Evolutionary conservation across 2,888 invertebrate species (phyloP).

Genomic region (Hecatera dysodea): DNA sequence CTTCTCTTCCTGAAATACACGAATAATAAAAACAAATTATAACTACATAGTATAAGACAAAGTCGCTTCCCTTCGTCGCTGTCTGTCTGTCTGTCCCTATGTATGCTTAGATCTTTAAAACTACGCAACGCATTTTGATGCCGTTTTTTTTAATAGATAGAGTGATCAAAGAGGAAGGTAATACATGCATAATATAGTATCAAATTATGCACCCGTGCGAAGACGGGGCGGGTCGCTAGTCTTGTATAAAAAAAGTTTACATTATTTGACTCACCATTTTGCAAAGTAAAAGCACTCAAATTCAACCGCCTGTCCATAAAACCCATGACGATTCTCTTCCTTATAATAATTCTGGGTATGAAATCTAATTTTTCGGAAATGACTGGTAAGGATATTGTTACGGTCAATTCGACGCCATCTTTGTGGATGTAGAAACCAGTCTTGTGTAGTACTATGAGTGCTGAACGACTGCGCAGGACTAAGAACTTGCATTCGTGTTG

Average conservation of each 20-base stretch:
- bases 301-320: constrained; percentile 71
- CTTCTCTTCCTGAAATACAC: too few relatives aligned
- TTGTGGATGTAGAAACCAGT: constrained; percentile 74
- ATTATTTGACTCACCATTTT: constrained; percentile 72
- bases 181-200: too few relatives aligned
- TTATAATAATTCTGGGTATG: constrained; percentile 77
- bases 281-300: constrained; percentile 77
- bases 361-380: constrained; percentile 75
- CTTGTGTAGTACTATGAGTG: constrained; percentile 77
- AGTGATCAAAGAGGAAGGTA: too few relatives aligned
- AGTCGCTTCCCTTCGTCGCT: too few relatives aligned
- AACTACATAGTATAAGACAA: too few relatives aligned
- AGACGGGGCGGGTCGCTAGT: too few relatives aligned
- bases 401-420: constrained; percentile 70
- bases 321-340: constrained; percentile 66
- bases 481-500: constrained; percentile 80
- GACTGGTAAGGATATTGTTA: constrained; percentile 69
- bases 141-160: too few relatives aligned
- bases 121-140: too few relatives aligned
- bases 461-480: constrained; percentile 73
- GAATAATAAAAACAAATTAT: too few relatives aligned
- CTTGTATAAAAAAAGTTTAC: neutral
- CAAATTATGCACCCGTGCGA: too few relatives aligned
- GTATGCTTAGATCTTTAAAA: too few relatives aligned
- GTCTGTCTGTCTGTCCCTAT: too few relatives aligned